phyloP scores from a whole-genome alignment of 1,140 invertebrate genomes.

The Platyura marginata region DNA sequence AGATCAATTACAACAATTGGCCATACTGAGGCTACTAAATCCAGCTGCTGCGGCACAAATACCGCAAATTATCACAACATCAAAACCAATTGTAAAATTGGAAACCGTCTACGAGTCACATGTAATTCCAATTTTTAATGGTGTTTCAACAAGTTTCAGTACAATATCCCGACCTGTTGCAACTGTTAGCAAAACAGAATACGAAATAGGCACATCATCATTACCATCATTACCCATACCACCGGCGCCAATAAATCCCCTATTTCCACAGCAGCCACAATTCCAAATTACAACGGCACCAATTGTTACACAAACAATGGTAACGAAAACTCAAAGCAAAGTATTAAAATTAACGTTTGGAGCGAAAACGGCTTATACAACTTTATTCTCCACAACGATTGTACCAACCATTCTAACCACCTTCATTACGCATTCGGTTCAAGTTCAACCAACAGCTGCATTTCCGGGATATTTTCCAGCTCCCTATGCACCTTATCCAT shows the following conservation, averaged over 20 bases:
- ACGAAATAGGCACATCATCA: constrained; percentile 47
- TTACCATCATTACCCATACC: constrained; percentile 26
- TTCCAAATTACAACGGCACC: constrained; percentile 65
- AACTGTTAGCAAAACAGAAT: constrained; percentile 56
- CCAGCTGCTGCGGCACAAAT: constrained; percentile 39
- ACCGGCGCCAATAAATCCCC: constrained; percentile 27
- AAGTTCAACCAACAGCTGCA: constrained; percentile 43
- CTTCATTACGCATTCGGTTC: constrained; percentile 56
- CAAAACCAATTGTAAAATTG: constrained; percentile 49
- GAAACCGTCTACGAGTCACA: constrained; percentile 68
- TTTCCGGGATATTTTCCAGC: constrained; percentile 57
- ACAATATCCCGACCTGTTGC: constrained; percentile 56
- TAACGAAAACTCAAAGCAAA: constrained; percentile 63
- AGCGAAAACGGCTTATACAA: constrained; percentile 73
- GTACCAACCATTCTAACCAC: constrained; percentile 67
- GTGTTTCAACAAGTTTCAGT: constrained; percentile 49
- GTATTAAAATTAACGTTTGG: constrained; percentile 72
- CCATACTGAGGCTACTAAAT: constrained; percentile 48
- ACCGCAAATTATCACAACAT: constrained; percentile 53
- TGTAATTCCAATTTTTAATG: constrained; percentile 56
- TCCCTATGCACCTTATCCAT: constrained; percentile 52
- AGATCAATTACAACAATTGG: constrained; percentile 56
- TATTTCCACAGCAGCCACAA: constrained; percentile 38
- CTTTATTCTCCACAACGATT: constrained; percentile 64
- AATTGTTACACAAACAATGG: constrained; percentile 54